Percentiles rank a stretch among this genome's conserved stretches.
These are phyloP conservation scores for Andrena haemorrhoa DNA, from an alignment of 2,888 invertebrate genomes.

Conservation along the genomic window DNA sequence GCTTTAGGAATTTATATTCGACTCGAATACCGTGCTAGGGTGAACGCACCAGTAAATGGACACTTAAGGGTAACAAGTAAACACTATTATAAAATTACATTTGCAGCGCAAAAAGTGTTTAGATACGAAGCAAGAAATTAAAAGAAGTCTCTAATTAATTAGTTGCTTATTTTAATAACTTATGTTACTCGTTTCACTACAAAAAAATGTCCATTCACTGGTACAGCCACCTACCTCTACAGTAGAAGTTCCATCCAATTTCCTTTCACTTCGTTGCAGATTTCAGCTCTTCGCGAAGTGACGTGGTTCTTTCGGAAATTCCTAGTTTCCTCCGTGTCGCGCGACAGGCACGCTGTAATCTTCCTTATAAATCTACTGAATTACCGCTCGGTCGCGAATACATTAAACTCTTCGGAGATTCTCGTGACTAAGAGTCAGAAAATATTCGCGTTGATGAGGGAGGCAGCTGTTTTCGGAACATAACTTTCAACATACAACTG, in stretches of 20 bases:
- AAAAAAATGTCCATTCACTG: too few species aligned
- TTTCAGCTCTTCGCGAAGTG: neutral
- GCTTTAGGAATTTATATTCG: too few species aligned
- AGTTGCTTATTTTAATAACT: too few species aligned
- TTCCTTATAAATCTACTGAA: neutral
- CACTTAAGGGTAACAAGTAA: too few species aligned
- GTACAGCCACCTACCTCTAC: neutral
- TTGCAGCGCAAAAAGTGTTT: too few species aligned
- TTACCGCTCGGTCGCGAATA: neutral
- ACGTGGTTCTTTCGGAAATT: conserved; percentile 5
- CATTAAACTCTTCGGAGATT: neutral
- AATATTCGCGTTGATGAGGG: too few species aligned
- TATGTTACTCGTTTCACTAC: neutral
- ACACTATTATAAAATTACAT: too few species aligned
- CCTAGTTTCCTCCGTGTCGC: neutral
- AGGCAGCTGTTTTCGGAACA: neutral
- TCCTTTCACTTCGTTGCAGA: conserved; percentile 12
- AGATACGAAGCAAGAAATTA: too few species aligned
- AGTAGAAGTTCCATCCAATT: neutral
- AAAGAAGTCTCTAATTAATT: too few species aligned
- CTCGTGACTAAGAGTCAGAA: neutral
- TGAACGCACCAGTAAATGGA: too few species aligned
- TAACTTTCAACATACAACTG: neutral
- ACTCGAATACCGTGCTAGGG: too few species aligned
- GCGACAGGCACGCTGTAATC: neutral